These are phyloP conservation scores for Drosophila longiperda DNA, from an alignment of 2,888 invertebrate genomes.

Conservation along the genomic window DNA sequence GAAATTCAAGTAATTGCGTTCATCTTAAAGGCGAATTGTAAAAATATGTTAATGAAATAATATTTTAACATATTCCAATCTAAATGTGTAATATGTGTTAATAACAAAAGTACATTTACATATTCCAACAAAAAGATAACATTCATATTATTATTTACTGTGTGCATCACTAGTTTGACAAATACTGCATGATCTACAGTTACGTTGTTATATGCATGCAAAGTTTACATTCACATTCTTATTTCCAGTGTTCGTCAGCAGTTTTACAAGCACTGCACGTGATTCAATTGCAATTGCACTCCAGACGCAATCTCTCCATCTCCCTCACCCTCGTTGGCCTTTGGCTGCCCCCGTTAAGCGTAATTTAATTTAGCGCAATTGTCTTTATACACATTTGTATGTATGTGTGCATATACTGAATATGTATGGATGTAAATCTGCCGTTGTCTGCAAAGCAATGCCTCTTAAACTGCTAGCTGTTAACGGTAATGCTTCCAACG, in stretches of 20 bases:
- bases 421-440: constrained; percentile 34
- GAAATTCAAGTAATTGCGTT: constrained; percentile 8
- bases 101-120: not conserved
- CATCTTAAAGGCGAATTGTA: not conserved
- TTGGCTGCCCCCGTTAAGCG: constrained; percentile 62
- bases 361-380: constrained; percentile 73
- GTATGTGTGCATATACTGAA: constrained; percentile 15
- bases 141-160: not conserved
- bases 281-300: constrained; percentile 26
- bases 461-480: constrained; percentile 38
- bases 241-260: constrained; percentile 1
- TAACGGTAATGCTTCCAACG: constrained; percentile 50
- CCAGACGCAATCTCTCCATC: constrained; percentile 2
- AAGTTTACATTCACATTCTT: constrained; percentile 2
- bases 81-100: not conserved
- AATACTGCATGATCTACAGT: not conserved
- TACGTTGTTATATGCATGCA: not conserved
- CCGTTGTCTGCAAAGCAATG: constrained; percentile 42
- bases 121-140: not conserved
- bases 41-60: not conserved
- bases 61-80: not conserved
- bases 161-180: not conserved
- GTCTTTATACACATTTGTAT: constrained; percentile 38
- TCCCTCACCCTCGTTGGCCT: constrained; percentile 49
- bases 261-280: constrained; percentile 38